phyloP scores from a whole-genome alignment of 2,888 invertebrate species.

The Yponomeuta malinellus region DNA sequence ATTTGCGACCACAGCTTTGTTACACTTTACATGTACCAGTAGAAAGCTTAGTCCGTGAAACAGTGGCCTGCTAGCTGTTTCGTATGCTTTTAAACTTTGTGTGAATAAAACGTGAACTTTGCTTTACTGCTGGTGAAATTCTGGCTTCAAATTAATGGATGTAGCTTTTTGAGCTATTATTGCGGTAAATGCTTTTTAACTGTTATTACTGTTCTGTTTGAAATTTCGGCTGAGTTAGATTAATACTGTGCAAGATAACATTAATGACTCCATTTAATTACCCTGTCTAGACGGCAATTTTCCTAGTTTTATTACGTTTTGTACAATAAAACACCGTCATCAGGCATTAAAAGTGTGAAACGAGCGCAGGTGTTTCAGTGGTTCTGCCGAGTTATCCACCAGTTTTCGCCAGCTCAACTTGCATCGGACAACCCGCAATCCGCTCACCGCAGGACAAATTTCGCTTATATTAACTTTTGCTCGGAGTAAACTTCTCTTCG shows the following conservation, averaged over 20 bases:
- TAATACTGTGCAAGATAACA: background rate
- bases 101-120: background rate
- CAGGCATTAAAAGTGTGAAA: constrained; percentile 21
- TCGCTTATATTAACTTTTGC: constrained; percentile 72
- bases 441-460: constrained; percentile 63
- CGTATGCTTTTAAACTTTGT: constrained; percentile 7
- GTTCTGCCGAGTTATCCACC: constrained; percentile 37
- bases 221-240: background rate
- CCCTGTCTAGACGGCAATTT: background rate
- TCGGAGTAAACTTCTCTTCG: constrained; percentile 63
- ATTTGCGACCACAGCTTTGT: constrained; percentile 59
- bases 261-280: background rate
- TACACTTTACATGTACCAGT: constrained; percentile 41
- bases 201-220: background rate
- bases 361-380: constrained; percentile 42
- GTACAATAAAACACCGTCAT: background rate
- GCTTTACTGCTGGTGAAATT: background rate
- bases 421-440: constrained; percentile 45
- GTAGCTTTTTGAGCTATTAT: constrained; percentile 2
- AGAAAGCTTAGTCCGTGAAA: constrained; percentile 23
- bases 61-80: constrained; percentile 10
- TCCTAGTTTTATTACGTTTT: background rate
- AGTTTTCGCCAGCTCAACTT: constrained; percentile 39
- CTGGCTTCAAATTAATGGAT: background rate
- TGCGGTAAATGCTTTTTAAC: background rate